Evolutionary conservation across 2,888 invertebrate species (phyloP), one percentile per base, ranked within the genome.

Genomic region (Agrochola macilenta): DNA sequence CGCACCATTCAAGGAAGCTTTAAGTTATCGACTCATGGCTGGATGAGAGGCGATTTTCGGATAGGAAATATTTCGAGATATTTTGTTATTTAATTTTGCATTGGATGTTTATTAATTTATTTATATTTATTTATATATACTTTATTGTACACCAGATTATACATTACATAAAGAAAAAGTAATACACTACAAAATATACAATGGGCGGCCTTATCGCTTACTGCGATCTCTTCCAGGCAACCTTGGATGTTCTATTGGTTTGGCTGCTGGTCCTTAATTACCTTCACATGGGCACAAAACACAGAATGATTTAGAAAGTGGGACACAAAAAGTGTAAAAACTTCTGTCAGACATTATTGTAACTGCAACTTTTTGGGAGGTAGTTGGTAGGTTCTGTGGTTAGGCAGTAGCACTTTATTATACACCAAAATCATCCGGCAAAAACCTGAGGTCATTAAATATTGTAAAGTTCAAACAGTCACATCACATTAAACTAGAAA

Each of bases 1-100:
- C 91, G 89, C 91, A 90, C 92, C 90, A 88, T 90, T 90, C 83
- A 70, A 84, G 79, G 76, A 75, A 49, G 73, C 52, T 76, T 58
- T 78, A 85, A 90, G 90, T 83, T 78, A 82, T 69, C 39, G 83
- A 75, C 86, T 85, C 61, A 73, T 17, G 77, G 88, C 89, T 86
- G 57, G 9, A 1, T 39, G 30, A 58, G 23, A 66, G 70, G 85
- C 71, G 76, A 76, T 74, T 77, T 73, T 66, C 14, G 30, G 54
- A 61, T 35, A 35, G 7, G 0, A n/a, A 23, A 64, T 39, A 35
- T n/a, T 35, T 17, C 20, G 7, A 26, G 1, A 26, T 14, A 3
- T n/a, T 57, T 43, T 26, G 14, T 14, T 23, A 49, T 35, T 35
- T 17, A 12, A 49, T 12, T 26, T 60, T 52, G 9, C 20, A 46